phyloP scores from a whole-genome alignment of 1,140 invertebrate species.

The Schlechtendalia chinensis region DNA sequence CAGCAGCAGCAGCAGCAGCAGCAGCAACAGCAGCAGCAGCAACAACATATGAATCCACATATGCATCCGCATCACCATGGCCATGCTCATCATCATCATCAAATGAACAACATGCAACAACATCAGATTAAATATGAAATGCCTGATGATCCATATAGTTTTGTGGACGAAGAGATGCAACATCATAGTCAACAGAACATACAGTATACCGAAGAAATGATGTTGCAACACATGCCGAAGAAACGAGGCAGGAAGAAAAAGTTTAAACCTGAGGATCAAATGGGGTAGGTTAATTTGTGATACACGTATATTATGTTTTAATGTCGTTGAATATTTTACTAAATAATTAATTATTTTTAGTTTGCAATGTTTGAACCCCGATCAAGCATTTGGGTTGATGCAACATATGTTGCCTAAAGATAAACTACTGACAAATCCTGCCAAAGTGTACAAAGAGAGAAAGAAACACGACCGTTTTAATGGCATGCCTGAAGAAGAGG shows the following conservation, averaged over 20 bases:
- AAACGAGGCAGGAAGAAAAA: slow-evolving; percentile 81
- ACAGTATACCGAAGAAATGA: slow-evolving; percentile 54
- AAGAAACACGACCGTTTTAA: slow-evolving; percentile 96
- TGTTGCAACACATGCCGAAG: slow-evolving; percentile 67
- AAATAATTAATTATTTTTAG: slow-evolving; percentile 10
- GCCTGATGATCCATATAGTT: slow-evolving; percentile 73
- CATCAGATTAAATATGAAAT: slow-evolving; percentile 64
- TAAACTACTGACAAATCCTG: neutral
- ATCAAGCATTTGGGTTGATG: slow-evolving; percentile 41
- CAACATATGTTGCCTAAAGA: slow-evolving; percentile 44
- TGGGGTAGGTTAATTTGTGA: slow-evolving; percentile 3
- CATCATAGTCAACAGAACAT: slow-evolving; percentile 49
- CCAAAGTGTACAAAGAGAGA: slow-evolving; percentile 73
- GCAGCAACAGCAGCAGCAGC: slow-evolving; percentile 48
- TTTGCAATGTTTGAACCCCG: slow-evolving; percentile 43
- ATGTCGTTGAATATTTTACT: neutral
- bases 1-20: slow-evolving; percentile 49
- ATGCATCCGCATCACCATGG: slow-evolving; percentile 54
- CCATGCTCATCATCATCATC: slow-evolving; percentile 52
- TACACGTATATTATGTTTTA: neutral
- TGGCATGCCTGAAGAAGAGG: slow-evolving; percentile 95
- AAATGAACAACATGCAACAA: slow-evolving; percentile 50
- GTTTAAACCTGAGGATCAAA: slow-evolving; percentile 60
- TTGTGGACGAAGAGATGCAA: slow-evolving; percentile 71
- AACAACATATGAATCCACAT: slow-evolving; percentile 40